Percentiles rank a stretch among this genome's conserved stretches.
Conservation (phyloP, 53 echinoderm and acorn worm species). For the Paracentrotus lividus region DNA sequence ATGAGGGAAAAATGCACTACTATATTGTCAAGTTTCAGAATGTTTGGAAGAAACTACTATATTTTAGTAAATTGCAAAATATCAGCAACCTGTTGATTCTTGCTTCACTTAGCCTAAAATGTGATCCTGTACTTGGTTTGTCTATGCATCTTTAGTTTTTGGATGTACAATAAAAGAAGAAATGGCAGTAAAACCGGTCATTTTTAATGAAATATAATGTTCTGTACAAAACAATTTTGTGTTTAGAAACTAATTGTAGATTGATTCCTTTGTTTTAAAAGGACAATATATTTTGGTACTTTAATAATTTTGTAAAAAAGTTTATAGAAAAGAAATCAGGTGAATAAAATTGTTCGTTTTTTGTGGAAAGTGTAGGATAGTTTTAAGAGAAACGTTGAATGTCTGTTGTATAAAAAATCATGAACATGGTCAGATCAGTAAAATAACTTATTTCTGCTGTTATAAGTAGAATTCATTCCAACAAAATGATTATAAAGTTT, state of each 20-base stretch:
- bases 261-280: constrained; percentile 37
- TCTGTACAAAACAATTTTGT: neutral
- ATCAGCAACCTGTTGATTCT: no score
- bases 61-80: no score
- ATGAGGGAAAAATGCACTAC: no score
- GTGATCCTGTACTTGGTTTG: neutral
- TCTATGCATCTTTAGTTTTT: neutral
- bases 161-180: neutral
- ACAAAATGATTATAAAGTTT: no score
- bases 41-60: no score
- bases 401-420: neutral
- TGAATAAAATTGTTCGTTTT: neutral
- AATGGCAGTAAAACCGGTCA: neutral
- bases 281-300: neutral
- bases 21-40: no score
- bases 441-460: neutral
- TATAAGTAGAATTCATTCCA: neutral
- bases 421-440: neutral
- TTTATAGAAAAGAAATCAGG: neutral
- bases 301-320: neutral
- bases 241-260: neutral
- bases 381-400: neutral
- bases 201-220: neutral
- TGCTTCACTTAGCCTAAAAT: neutral
- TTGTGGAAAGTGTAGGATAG: neutral